Conservation (phyloP, 2,888 invertebrate genomes). For the Cryptus viduatorius region DNA sequence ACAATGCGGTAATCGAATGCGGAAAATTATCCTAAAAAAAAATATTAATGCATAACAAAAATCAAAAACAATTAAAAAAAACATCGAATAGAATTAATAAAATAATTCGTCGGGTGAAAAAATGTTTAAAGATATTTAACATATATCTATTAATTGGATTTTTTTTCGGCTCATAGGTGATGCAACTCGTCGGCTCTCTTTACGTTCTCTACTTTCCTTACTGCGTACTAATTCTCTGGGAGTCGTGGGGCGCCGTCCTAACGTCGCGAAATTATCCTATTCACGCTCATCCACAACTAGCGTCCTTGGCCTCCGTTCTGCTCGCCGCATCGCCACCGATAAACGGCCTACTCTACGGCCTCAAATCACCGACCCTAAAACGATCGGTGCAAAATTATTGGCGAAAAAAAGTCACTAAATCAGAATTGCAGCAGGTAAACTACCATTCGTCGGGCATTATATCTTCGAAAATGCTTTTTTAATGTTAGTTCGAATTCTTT, state of each 20-base stretch:
- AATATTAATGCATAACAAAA: too few species aligned
- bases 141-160: neutral
- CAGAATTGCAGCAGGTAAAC: slow-evolving; percentile 89
- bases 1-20: too few species aligned
- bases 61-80: too few species aligned
- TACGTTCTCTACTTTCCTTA: slow-evolving; percentile 91
- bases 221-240: slow-evolving; percentile 90
- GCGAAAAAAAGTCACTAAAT: slow-evolving; percentile 92
- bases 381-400: slow-evolving; percentile 92
- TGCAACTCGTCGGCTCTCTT: slow-evolving; percentile 91
- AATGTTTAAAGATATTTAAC: too few species aligned
- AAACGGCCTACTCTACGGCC: slow-evolving; percentile 92
- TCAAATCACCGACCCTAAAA: slow-evolving; percentile 90
- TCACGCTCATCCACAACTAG: slow-evolving; percentile 85
- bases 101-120: too few species aligned
- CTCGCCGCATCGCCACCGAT: slow-evolving; percentile 90
- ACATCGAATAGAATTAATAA: too few species aligned
- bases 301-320: slow-evolving; percentile 88
- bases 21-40: too few species aligned
- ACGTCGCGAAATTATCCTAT: slow-evolving; percentile 69
- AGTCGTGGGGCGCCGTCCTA: slow-evolving; percentile 84
- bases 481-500: neutral
- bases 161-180: slow-evolving; percentile 83
- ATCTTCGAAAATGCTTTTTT: neutral
- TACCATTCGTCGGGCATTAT: neutral